These are phyloP conservation scores for Dasypogon diadema DNA, from an alignment of 2,888 invertebrate species.

Conservation along the genomic window DNA sequence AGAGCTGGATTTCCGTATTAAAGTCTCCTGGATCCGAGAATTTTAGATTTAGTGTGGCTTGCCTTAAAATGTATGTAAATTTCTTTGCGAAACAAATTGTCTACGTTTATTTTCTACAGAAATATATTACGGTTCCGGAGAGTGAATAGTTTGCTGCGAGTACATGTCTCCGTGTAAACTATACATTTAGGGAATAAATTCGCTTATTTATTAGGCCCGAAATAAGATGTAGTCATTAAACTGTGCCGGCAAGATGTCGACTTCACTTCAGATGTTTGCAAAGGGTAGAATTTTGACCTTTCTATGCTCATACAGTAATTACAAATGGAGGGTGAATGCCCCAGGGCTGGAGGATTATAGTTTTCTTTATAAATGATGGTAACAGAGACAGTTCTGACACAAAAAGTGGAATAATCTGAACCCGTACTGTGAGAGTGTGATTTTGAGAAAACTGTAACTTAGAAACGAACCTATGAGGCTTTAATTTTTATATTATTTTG, in stretches of 20 bases:
- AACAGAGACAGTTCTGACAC: no score
- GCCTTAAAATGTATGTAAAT: slow-evolving; percentile 43
- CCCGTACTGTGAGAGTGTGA: no score
- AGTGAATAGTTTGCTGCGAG: neutral
- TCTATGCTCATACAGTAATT: no score
- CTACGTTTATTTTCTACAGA: slow-evolving; percentile 11
- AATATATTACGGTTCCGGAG: slow-evolving; percentile 18
- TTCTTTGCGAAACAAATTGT: slow-evolving; percentile 35
- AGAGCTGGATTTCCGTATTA: slow-evolving; percentile 16
- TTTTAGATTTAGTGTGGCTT: slow-evolving; percentile 30
- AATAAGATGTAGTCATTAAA: slow-evolving; percentile 31
- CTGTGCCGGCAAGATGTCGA: slow-evolving; percentile 16
- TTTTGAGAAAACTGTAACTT: no score
- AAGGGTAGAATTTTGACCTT: no score
- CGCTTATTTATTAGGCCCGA: slow-evolving; percentile 28
- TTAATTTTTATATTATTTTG: no score
- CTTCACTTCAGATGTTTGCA: neutral
- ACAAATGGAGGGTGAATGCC: no score
- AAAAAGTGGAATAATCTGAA: no score
- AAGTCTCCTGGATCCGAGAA: slow-evolving; percentile 25
- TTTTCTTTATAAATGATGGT: no score
- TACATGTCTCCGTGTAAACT: neutral
- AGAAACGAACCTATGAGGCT: no score
- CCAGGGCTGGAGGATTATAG: no score
- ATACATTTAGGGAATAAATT: slow-evolving; percentile 11